Conservation (phyloP, 2,888 invertebrate genomes). For the Cerastis leucographa region DNA sequence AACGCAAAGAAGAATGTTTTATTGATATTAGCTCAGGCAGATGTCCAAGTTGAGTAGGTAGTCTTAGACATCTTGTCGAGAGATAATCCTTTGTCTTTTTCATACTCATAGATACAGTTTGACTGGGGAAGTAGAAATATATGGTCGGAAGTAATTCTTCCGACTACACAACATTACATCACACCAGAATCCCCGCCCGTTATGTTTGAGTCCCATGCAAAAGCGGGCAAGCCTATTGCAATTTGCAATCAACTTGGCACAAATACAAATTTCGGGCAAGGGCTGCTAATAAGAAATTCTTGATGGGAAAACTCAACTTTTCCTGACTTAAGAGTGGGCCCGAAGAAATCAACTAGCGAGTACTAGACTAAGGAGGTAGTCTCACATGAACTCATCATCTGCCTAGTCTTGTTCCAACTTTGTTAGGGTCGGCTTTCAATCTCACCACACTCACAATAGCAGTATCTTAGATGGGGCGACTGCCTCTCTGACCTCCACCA, state of each 20-base stretch:
- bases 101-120: background rate
- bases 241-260: background rate
- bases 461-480: too few relatives aligned
- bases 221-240: background rate
- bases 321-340: background rate
- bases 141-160: background rate
- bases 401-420: too few relatives aligned
- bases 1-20: constrained; percentile 30
- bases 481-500: too few relatives aligned
- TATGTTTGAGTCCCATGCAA: background rate
- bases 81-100: background rate
- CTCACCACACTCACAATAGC: too few relatives aligned
- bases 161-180: background rate
- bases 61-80: background rate
- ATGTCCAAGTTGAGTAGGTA: constrained; percentile 1
- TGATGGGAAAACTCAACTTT: background rate
- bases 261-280: background rate
- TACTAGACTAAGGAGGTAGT: background rate
- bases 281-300: background rate
- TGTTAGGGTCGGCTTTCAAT: too few relatives aligned
- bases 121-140: background rate
- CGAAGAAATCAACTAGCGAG: background rate
- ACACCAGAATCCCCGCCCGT: background rate
- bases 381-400: background rate
- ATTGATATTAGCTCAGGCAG: constrained; percentile 35